Evolutionary conservation across 2,888 invertebrate genomes (phyloP), one percentile per base, ranked within the genome.

Genomic region (Agrotis segetum): DNA sequence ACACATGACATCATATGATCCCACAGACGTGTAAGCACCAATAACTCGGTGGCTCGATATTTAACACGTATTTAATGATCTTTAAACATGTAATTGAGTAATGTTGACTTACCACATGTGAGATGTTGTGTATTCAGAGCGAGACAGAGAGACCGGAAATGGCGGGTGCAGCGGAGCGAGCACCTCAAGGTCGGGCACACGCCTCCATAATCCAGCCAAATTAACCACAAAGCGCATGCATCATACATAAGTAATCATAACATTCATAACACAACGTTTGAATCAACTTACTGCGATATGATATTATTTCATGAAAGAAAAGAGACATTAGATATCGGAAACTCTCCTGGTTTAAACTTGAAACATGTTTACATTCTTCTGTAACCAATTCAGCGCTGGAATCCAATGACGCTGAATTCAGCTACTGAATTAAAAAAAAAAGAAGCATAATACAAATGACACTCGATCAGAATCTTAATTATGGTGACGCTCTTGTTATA

Each of bases 81-180:
- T 65, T 62, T 71, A 79, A 78, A 79, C 77, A 70, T 74, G 77
- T 87, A 84, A 86, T 84, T 84, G 79, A 87, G 83, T 88, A 87
- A 88, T 87, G 81, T 86, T 83, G 81, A 87, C 89, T 91, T 88
- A 91, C 88, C 89, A 92, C 88, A 90, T 91, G 83, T 91, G 83
- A 84, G 85, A 84, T 89, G n/a, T n/a, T n/a, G n/a, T n/a, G 86
- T 90, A 90, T 92, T 88, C 90, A 88, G 91, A 91, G 89, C 91
- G 91, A 91, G 90, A 91, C 92, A 87, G 88, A 90, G 89, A 88
- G 91, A 89, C 90, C 93, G 94, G 94, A 95, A 95, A 92, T 82
- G 83, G 74, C 84, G 88, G 69, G 89, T 90, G 92, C 93, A 94
- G 86, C 92, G 87, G 82, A 92, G 90, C 93, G 91, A 84, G 83